A percentile compares a stretch with the other conserved stretches of the same genome.
phyloP scores from a whole-genome alignment of 2,113 vertebrate species.

The Tringa solitaria region DNA sequence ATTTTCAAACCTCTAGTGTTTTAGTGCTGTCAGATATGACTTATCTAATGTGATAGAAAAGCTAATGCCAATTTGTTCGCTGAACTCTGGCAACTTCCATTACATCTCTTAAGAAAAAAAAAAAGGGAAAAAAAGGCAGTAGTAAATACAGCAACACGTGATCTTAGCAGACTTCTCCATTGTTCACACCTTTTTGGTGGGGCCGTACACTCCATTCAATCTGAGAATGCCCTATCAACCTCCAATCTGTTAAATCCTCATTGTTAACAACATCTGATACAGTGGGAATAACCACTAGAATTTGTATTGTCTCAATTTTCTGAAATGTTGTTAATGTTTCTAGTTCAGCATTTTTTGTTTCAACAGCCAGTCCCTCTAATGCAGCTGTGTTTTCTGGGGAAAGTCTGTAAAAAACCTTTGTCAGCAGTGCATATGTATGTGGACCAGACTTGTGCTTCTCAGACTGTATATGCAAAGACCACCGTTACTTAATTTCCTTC shows the following conservation, averaged over 20 bases:
- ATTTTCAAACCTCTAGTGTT: not conserved
- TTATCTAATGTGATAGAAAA: not conserved
- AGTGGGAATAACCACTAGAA: not conserved
- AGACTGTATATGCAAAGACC: not conserved
- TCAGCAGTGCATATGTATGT: not conserved
- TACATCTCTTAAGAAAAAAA: not conserved
- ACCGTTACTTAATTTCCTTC: not conserved
- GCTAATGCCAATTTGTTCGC: not conserved
- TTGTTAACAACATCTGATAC: not conserved
- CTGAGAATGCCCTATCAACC: not conserved
- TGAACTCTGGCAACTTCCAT: conserved; percentile 22
- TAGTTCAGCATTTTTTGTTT: not conserved
- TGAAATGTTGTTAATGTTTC: not conserved
- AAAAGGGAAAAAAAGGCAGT: not conserved
- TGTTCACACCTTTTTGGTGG: not conserved
- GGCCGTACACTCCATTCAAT: not conserved
- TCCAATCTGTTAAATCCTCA: not conserved
- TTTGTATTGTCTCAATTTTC: not conserved
- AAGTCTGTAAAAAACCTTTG: not conserved
- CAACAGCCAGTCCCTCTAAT: not conserved
- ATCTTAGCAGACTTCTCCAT: not conserved
- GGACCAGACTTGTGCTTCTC: not conserved
- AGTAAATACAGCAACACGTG: not conserved
- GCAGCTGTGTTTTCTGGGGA: not conserved
- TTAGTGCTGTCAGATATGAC: not conserved